Conservation (phyloP, 2,888 invertebrate genomes). For the Lepidonotus clava region DNA sequence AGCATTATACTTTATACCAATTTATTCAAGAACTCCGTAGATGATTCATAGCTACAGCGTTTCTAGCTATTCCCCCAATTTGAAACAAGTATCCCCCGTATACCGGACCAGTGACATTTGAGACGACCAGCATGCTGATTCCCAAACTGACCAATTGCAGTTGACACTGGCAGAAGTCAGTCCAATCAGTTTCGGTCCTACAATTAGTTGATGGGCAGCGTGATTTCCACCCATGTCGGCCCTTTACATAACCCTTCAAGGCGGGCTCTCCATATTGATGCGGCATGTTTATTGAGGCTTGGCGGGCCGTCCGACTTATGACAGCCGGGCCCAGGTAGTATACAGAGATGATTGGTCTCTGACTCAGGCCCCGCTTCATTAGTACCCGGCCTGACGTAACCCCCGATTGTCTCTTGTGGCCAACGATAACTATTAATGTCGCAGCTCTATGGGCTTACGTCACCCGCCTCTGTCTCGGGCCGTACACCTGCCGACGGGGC, state of each 20-base stretch:
- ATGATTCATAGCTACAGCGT: too few species aligned
- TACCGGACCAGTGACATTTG: too few species aligned
- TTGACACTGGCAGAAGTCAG: not conserved
- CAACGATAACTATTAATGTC: slow-evolving; percentile 24
- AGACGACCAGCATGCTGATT: too few species aligned
- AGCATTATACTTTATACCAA: too few species aligned
- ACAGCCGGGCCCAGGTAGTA: slow-evolving; percentile 14
- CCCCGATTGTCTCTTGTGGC: not conserved
- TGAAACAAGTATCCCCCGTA: not conserved
- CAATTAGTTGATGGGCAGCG: not conserved
- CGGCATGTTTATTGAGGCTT: slow-evolving; percentile 1
- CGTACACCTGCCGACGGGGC: too few species aligned
- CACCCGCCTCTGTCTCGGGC: too few species aligned
- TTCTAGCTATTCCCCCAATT: too few species aligned
- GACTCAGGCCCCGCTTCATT: not conserved
- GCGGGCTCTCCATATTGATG: slow-evolving; percentile 9
- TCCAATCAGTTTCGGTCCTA: not conserved
- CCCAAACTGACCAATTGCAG: slow-evolving; percentile 1
- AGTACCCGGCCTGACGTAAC: not conserved
- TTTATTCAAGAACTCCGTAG: too few species aligned
- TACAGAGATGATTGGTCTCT: slow-evolving; percentile 12
- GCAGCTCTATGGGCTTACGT: slow-evolving; percentile 6
- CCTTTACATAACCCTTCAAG: slow-evolving; percentile 22
- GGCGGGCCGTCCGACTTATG: not conserved
- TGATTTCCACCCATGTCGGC: not conserved